Evolutionary conservation across 1,140 invertebrate genomes (phyloP).

Genomic region (Augochlora pura): DNA sequence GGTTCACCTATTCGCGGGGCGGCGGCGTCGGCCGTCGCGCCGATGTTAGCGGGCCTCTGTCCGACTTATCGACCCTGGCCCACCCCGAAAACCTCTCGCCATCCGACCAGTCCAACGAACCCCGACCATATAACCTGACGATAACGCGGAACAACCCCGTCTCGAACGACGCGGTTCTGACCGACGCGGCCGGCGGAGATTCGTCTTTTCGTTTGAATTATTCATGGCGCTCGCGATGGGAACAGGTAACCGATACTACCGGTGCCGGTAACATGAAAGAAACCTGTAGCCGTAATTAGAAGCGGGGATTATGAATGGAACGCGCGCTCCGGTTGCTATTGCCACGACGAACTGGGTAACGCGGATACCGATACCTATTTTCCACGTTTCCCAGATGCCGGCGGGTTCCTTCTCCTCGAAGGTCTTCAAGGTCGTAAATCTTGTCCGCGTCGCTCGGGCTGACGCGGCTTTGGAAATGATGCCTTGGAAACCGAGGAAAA

Average conservation of each 20-base stretch:
- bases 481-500: too few relatives aligned
- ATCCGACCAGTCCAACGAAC: neutral
- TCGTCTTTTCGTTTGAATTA: neutral
- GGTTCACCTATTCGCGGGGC: neutral
- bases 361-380: too few relatives aligned
- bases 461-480: too few relatives aligned
- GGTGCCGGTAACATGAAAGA: neutral
- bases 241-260: neutral
- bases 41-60: neutral
- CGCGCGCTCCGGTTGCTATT: too few relatives aligned
- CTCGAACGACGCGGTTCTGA: neutral
- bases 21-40: neutral
- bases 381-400: too few relatives aligned
- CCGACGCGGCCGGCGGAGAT: neutral
- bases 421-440: too few relatives aligned
- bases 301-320: neutral
- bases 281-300: neutral
- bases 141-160: neutral
- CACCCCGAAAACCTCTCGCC: constrained; percentile 2
- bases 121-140: neutral
- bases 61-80: constrained; percentile 12
- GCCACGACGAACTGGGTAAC: too few relatives aligned
- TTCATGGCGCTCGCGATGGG: neutral
- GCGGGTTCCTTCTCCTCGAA: too few relatives aligned
- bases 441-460: too few relatives aligned